These are phyloP conservation scores for Chromobotia macracanthus DNA, from an alignment of 2,797 vertebrate species.

Conservation along the genomic window DNA sequence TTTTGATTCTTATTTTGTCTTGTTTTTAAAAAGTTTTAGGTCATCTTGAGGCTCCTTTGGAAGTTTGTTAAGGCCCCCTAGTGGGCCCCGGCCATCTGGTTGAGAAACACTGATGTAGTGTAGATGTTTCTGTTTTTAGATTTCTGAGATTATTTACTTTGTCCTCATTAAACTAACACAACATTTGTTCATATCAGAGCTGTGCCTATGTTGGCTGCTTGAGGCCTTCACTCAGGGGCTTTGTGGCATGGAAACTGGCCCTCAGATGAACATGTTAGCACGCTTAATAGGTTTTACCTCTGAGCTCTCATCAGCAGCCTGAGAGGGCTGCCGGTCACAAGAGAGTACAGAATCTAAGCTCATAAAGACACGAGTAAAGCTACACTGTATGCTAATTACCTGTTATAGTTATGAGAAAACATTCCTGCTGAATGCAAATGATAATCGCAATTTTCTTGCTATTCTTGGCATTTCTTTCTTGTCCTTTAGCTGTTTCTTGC, in stretches of 20 bases:
- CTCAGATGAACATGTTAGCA: constrained; percentile 49
- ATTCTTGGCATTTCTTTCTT: constrained; percentile 1
- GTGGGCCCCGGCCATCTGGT: no score
- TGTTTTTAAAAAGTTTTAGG: no score
- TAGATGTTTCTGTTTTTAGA: background rate
- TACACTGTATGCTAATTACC: constrained; percentile 8
- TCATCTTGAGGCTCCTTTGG: no score
- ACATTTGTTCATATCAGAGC: constrained; percentile 22
- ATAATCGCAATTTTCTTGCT: background rate
- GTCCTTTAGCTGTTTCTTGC: constrained; percentile 7
- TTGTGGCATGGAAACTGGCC: constrained; percentile 47
- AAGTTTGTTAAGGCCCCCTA: no score
- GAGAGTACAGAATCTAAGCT: background rate
- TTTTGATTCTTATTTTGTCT: no score
- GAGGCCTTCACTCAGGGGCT: constrained; percentile 25
- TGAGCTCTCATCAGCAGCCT: constrained; percentile 22
- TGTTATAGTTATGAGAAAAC: constrained; percentile 21
- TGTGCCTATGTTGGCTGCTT: constrained; percentile 16
- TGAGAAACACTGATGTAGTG: no score
- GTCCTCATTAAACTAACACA: constrained; percentile 4
- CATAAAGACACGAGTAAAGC: constrained; percentile 1
- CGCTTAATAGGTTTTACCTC: constrained; percentile 37
- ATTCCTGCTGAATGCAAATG: constrained; percentile 22
- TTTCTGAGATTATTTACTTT: background rate
- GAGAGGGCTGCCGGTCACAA: constrained; percentile 14